Base-by-base conservation (phyloP, 2,113 vertebrate genomes). In the Cheilinus undulatus region DNA sequence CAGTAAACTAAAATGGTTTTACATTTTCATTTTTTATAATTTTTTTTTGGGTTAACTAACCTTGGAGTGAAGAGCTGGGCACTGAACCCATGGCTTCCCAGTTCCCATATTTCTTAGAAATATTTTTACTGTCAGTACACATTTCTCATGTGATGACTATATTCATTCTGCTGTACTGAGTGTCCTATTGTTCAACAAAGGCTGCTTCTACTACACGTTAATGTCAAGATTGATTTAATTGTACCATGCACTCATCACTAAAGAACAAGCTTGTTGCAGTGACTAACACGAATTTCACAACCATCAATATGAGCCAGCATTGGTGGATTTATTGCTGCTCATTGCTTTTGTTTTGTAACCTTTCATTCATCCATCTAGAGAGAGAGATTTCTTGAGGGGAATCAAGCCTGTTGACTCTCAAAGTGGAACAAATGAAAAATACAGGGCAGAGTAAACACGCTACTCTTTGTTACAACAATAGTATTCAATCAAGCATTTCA, bases 301-400 rank as follows among this genome's bases (percentile, higher is more conserved):
- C 27, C 23, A 15, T 53, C 62, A 27, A 30, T 23, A 38, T 49
- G 54, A 54, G 61, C 36, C 24, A 46, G 1, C 17, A 30, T 26
- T 36, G 24, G 10, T 28, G 53, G 27, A 57, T 63, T 45, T 50
- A 61, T 56, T 68, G 10, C 40, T 56, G 13, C 17, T 61, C 19
- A 12, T 20, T 52, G 36, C 34, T 52, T 71, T 78, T 46, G 45
- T 64, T 65, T 59, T 38, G n/a, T 19, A 32, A 49, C 51, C 45
- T 77, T 40, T 36, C 61, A 54, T 40, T 61, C 68, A 72, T 67
- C 68, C 26, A 49, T 72, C 30, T 42, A 61, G 50, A 40, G 23
- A n/a, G 62, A 58, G 45, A 52, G 23, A 73, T 73, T 69, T 78
- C 62, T 67, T 78, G 51, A 34, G 58, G 34, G 66, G 52, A 64